A percentile compares a stretch with the other conserved stretches of the same genome.
phyloP scores from a whole-genome alignment of 2,797 vertebrate genomes.

The Hipposideros larvatus region DNA sequence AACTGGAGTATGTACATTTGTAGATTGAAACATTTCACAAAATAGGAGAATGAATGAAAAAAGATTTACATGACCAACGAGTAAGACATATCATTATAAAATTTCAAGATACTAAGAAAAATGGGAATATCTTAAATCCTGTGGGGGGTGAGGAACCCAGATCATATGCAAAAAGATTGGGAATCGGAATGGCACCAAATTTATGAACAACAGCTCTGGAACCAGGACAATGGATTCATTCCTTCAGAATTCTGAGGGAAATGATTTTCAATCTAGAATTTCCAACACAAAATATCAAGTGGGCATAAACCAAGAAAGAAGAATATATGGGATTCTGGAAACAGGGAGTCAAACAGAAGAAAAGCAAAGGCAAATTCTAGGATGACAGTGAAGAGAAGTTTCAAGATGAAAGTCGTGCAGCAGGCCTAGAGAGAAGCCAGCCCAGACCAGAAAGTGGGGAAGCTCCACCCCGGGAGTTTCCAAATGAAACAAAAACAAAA shows the following conservation, averaged over 20 bases:
- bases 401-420: not conserved
- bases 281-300: not conserved
- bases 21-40: not conserved
- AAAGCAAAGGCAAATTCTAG: not conserved
- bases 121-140: not conserved
- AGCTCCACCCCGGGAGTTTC: not conserved
- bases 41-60: not conserved
- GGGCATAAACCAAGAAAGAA: slow-evolving; percentile 29
- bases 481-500: not conserved
- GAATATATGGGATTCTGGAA: slow-evolving; percentile 7
- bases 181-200: not conserved
- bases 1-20: not conserved
- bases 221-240: not conserved
- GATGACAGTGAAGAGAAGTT: not conserved
- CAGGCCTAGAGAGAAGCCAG: not conserved
- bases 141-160: not conserved
- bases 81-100: not conserved
- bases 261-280: slow-evolving; percentile 39
- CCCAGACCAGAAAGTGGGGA: not conserved
- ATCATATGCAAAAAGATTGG: not conserved
- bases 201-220: not conserved
- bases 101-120: not conserved
- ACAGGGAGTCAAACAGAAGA: not conserved
- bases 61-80: not conserved
- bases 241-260: slow-evolving; percentile 37